Conservation (phyloP, 2,797 vertebrate genomes). For the Diglossa cyanea region DNA sequence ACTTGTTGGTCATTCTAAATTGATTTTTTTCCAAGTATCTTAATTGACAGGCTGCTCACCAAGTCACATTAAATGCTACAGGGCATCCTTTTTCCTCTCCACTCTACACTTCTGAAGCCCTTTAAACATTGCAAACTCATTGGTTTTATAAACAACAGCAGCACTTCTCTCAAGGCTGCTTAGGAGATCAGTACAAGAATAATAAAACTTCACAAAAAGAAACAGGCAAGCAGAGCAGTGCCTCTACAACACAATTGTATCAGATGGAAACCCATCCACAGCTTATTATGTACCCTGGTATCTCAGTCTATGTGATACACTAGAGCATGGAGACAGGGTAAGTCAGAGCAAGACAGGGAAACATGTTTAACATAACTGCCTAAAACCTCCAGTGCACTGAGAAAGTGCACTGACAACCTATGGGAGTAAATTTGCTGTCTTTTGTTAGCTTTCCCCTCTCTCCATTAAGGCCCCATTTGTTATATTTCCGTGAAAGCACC, state of each 20-base stretch:
- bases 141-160: background rate
- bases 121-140: background rate
- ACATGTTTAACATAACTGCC: background rate
- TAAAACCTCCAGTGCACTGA: background rate
- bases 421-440: background rate
- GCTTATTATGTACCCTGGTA: background rate
- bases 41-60: background rate
- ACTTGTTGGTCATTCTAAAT: background rate
- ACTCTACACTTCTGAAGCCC: background rate
- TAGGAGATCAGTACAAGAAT: background rate
- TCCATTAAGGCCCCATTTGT: background rate
- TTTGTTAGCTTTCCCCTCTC: background rate
- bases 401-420: background rate
- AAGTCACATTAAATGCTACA: background rate
- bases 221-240: background rate
- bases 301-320: background rate
- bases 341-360: background rate
- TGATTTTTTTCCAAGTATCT: background rate
- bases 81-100: background rate
- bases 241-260: background rate
- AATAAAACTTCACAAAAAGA: background rate
- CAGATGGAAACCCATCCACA: background rate
- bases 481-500: background rate
- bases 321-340: background rate
- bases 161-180: constrained; percentile 8